phyloP scores from a whole-genome alignment of 2,888 invertebrate genomes.

The Acanthosoma haemorrhoidale region DNA sequence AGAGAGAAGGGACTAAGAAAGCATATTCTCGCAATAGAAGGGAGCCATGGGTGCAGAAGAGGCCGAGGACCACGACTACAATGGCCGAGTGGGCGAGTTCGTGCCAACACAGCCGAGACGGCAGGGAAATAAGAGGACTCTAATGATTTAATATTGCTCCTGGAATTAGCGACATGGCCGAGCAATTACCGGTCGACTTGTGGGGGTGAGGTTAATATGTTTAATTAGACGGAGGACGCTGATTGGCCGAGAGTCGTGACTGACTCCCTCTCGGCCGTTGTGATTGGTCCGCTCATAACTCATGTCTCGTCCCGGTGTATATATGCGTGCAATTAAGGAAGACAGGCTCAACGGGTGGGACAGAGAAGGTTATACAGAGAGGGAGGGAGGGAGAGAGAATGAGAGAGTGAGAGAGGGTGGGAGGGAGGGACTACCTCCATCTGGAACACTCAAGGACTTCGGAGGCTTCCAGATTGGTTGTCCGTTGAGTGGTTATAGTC shows the following conservation, averaged over 20 bases:
- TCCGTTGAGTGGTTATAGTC: not conserved
- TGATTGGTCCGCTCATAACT: slow-evolving; percentile 12
- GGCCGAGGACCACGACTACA: slow-evolving; percentile 7
- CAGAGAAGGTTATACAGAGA: no score
- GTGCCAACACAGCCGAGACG: not conserved
- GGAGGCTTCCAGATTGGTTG: not conserved
- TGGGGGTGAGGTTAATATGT: slow-evolving; percentile 34
- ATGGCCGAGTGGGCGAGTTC: slow-evolving; percentile 12
- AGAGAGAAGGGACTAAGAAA: not conserved
- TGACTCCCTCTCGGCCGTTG: not conserved
- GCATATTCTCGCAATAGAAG: slow-evolving; percentile 3
- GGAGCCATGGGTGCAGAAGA: not conserved
- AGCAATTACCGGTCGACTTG: slow-evolving; percentile 13
- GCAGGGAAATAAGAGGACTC: not conserved
- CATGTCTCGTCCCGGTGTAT: slow-evolving; percentile 11
- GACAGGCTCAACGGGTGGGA: not conserved
- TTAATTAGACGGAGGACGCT: slow-evolving; percentile 34
- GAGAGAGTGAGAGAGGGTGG: not conserved
- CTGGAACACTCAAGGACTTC: not conserved
- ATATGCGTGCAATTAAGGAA: slow-evolving; percentile 10
- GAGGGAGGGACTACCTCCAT: not conserved
- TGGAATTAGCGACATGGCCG: slow-evolving; percentile 14
- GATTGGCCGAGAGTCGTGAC: slow-evolving; percentile 35
- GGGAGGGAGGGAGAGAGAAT: not conserved
- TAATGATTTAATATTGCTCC: slow-evolving; percentile 14